Base-by-base conservation (phyloP, 2,113 vertebrate species). In the Pyrgilauda ruficollis region DNA sequence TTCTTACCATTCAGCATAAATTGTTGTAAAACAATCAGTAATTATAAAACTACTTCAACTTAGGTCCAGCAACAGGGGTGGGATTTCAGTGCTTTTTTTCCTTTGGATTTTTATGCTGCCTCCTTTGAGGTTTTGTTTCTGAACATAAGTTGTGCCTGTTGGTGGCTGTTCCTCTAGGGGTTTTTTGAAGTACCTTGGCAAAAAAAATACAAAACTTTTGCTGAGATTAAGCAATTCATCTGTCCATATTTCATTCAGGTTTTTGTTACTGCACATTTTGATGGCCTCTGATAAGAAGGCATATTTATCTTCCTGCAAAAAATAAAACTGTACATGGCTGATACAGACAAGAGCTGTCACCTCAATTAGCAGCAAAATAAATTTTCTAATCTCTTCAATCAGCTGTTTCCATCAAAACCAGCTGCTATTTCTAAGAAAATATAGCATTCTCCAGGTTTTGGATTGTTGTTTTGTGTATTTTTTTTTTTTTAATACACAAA, bases 401-500 rank as follows among this genome's bases (percentile, higher is more conserved):
- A 76, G 22, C 53, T 90, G 15, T 73, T 97, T 90, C 67, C n/a
- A 75, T 85, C 28, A 77, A 78, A 95, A 61, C 15, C 41, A 75
- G 33, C 13, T 62, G 67, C 13, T 59, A 13, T 75, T 92, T 76
- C 63, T 33, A 76, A 64, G 27, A 90, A 67, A 68, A 77, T 23
- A 69, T 87, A 66, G 9, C 30, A 24, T 85, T 84, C 50, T 73
- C 41, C 78, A 27, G 53, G 15, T 13, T 79, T 73, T 47, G 39
- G 13, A 21, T 53, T 39, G 5, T 59, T 70, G 14, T 74, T 67
- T 67, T 67, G 46, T 52, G 33, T 2, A 72, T 74, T 35, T 35
- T 93, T 37, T 35, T 93, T 37, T 74, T 83, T 82, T 85, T 62
- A 80, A 89, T 92, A 70, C 77, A 80, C 78, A 94, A 89, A 96